Evolutionary conservation across 2,888 invertebrate species (phyloP), one percentile per base, ranked within the genome.

Genomic region (Acronicta alni): DNA sequence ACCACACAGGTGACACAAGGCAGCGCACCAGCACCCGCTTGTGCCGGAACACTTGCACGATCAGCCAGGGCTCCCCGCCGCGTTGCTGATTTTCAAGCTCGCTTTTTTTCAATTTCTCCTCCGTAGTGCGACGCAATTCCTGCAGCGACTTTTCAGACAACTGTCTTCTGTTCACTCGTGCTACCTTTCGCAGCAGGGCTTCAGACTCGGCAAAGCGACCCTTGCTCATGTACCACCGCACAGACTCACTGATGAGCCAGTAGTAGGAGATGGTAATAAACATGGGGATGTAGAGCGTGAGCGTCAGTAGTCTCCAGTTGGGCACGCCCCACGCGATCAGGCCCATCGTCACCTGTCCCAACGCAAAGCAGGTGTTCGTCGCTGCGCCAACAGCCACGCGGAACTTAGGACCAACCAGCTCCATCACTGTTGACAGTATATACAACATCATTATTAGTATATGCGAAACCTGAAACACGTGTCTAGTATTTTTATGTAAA

Each of bases 161-260:
- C 20, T 77, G 38, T 32, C 63, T 86, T 14, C 94, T 93, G 66
- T 97, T 97, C 0, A 95, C 88, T 70, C 87, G 88, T 0, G 97
- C 96, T 3, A 96, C 95, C 61, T 92, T 95, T 41, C 94, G 93
- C 9, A 97, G 87, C 2, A 96, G 94, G 14, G 82, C 84, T 70
- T 96, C 95, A 0, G 97, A 96, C 66, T 96, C 95, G 14, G 95
- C 94, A 57, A 95, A 95, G 53, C 95, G 94, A 1, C 96, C 96
- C 79, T 96, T 96, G 56, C 96, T 96, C 70, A 97, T 88, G 48
- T 97, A 94, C 97, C 97, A 98, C 53, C 97, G 94, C 0, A 97
- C 93, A 3, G 97, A 97, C 86, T 97, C 97, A 0, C 96, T 95
- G 56, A 96, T 88, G 9, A 96, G 77, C 95, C 96, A 96, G 67